Percentiles rank a stretch among this genome's conserved stretches.
These are phyloP conservation scores for Delphinapterus leucas DNA, from an alignment of 2,113 vertebrate genomes.

Conservation along the genomic window DNA sequence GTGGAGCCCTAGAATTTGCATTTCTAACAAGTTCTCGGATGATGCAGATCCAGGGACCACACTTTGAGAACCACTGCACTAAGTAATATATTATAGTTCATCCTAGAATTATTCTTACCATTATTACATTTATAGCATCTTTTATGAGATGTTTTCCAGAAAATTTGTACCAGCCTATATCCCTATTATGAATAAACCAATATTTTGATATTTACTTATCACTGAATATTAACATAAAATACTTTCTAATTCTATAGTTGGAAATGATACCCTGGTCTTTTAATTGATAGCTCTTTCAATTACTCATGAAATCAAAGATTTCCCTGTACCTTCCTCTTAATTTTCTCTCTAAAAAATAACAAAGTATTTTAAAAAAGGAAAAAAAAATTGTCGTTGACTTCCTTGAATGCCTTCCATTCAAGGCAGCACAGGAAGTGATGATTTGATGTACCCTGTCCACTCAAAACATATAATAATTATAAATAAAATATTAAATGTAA, in stretches of 20 bases:
- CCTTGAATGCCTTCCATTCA: not conserved
- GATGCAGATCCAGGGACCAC: not conserved
- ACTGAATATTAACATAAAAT: not conserved
- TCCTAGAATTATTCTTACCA: too few species aligned
- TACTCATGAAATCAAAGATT: not conserved
- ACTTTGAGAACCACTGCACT: too few species aligned
- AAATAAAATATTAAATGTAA: not conserved
- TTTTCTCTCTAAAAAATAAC: not conserved
- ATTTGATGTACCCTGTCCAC: not conserved
- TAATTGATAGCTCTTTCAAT: not conserved
- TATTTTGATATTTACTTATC: not conserved
- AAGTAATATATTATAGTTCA: not conserved
- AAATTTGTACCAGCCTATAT: too few species aligned
- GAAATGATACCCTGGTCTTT: not conserved
- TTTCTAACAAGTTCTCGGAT: not conserved
- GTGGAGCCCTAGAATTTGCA: not conserved
- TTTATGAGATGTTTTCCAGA: not conserved
- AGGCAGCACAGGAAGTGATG: not conserved
- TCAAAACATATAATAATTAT: not conserved
- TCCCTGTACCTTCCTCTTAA: not conserved
- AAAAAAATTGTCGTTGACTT: not conserved
- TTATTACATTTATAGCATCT: not conserved
- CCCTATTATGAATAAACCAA: not conserved
- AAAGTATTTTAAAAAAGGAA: not conserved
- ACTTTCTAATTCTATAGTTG: not conserved